Percentiles rank a stretch among this genome's conserved stretches.
phyloP scores from a whole-genome alignment of 2,113 vertebrate genomes.

The Struthio camelus region DNA sequence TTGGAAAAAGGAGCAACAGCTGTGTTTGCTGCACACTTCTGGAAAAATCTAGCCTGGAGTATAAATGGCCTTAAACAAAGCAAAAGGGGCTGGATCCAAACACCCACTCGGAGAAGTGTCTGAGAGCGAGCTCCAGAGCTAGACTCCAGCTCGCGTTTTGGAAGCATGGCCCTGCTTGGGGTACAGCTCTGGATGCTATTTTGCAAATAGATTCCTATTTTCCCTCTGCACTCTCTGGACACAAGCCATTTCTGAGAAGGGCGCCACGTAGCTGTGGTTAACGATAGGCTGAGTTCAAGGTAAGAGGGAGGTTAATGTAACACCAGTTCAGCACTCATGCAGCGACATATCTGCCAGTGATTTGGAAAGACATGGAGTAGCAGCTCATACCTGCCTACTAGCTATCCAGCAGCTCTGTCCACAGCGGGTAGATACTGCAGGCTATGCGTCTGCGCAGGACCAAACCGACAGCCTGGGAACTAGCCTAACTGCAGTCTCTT shows the following conservation, averaged over 20 bases:
- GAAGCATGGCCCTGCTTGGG: fast-evolving
- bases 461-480: neutral
- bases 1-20: neutral
- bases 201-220: neutral
- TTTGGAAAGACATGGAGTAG: neutral
- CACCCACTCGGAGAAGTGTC: neutral
- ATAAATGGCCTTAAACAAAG: neutral
- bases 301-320: neutral
- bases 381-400: neutral
- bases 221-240: fast-evolving
- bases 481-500: neutral
- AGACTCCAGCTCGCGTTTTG: neutral
- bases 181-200: neutral
- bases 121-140: neutral
- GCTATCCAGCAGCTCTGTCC: neutral
- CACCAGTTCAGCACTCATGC: neutral
- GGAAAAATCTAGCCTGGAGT: neutral
- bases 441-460: neutral
- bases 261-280: neutral
- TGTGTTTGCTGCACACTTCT: neutral
- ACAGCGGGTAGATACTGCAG: neutral
- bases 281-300: neutral
- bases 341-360: neutral
- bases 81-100: neutral
- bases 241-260: neutral